Conservation (phyloP, 2,888 invertebrate species). For the Agrochola lota region DNA sequence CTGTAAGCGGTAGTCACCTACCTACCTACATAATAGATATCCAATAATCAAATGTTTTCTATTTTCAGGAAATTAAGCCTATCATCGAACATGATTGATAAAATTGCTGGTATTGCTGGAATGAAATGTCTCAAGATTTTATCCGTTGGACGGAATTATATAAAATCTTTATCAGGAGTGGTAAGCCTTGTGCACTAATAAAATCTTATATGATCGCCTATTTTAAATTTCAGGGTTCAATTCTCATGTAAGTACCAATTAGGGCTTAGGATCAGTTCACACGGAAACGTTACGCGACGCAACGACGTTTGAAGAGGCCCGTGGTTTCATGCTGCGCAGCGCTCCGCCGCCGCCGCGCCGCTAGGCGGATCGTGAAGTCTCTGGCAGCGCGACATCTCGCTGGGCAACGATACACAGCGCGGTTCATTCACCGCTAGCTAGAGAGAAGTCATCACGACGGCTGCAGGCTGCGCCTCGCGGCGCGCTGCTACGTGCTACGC, state of each 20-base stretch:
- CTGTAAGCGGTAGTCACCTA: not conserved
- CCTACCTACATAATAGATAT: not conserved
- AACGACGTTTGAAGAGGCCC: no score
- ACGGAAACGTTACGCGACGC: no score
- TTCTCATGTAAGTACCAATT: not conserved
- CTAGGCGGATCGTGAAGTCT: no score
- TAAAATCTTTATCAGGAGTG: slow-evolving; percentile 96
- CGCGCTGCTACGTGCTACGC: no score
- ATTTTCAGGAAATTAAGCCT: slow-evolving; percentile 94
- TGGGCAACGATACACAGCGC: no score
- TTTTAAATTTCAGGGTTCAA: not conserved
- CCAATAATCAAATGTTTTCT: not conserved
- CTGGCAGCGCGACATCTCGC: no score
- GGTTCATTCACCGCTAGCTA: no score
- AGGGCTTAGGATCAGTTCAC: no score
- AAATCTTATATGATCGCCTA: not conserved
- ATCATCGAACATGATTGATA: slow-evolving; percentile 98
- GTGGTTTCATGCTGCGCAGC: no score
- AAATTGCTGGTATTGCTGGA: slow-evolving; percentile 95
- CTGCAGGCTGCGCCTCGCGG: no score
- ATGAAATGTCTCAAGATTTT: slow-evolving; percentile 95
- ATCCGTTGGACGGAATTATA: slow-evolving; percentile 96
- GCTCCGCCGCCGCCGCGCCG: no score
- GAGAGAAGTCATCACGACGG: no score
- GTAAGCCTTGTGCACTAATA: slow-evolving; percentile 78